phyloP scores from a whole-genome alignment of 30 jellyfish, hydroid and myxozoan species.

The Hydractinia echinata region DNA sequence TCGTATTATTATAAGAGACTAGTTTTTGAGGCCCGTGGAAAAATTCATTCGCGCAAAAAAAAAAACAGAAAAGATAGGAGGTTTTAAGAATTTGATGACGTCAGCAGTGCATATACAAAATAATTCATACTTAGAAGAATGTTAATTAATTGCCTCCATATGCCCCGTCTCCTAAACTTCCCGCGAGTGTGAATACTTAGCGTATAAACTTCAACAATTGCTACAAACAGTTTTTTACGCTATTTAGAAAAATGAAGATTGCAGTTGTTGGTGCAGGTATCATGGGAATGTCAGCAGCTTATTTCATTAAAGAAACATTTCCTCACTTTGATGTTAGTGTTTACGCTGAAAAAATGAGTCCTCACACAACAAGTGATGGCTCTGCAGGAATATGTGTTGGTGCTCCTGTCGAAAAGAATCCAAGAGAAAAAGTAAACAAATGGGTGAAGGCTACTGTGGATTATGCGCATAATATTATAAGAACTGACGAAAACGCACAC shows the following conservation, averaged over 20 bases:
- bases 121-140: too few relatives aligned
- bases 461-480: not conserved
- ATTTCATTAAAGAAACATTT: not conserved
- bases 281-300: slow-evolving; percentile 58
- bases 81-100: too few relatives aligned
- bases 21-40: too few relatives aligned
- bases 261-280: slow-evolving; percentile 85
- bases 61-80: too few relatives aligned
- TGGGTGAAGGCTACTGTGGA: slow-evolving; percentile 14
- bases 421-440: slow-evolving; percentile 9
- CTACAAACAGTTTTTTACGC: too few relatives aligned
- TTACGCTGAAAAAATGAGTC: slow-evolving; percentile 47
- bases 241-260: slow-evolving; percentile 1
- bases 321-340: slow-evolving; percentile 24
- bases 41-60: too few relatives aligned
- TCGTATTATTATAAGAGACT: too few relatives aligned
- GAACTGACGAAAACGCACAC: not conserved
- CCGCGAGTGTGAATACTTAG: too few relatives aligned
- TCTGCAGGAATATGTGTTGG: slow-evolving; percentile 58
- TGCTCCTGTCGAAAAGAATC: not conserved
- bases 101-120: too few relatives aligned
- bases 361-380: slow-evolving; percentile 65
- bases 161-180: too few relatives aligned
- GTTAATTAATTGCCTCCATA: too few relatives aligned
- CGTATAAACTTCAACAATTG: too few relatives aligned